phyloP scores from a whole-genome alignment of 2,113 vertebrate species.

The Pterophyllum scalare region DNA sequence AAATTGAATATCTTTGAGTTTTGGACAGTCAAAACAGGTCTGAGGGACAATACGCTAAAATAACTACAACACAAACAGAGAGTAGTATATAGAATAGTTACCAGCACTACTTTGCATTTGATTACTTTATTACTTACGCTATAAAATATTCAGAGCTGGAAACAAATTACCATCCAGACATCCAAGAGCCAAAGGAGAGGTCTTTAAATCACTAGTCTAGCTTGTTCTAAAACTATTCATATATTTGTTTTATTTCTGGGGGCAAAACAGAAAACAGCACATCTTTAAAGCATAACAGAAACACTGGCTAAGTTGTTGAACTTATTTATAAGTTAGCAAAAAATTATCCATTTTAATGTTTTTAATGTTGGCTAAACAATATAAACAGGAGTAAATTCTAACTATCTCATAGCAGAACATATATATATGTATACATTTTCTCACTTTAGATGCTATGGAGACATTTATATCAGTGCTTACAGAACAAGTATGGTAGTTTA shows the following conservation, averaged over 20 bases:
- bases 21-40: neutral
- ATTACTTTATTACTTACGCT: neutral
- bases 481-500: neutral
- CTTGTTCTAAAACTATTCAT: too few species aligned
- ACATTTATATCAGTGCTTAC: neutral
- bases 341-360: neutral
- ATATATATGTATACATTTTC: neutral
- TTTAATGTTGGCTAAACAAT: neutral
- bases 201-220: neutral
- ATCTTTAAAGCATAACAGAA: neutral
- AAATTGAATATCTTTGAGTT: neutral
- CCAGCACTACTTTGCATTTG: neutral
- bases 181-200: neutral
- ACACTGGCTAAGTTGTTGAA: rapidly evolving
- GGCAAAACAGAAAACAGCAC: too few species aligned
- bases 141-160: neutral
- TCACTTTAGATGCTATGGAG: neutral
- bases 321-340: neutral
- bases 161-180: neutral
- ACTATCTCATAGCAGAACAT: neutral
- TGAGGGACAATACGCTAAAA: neutral
- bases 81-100: neutral
- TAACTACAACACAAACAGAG: neutral
- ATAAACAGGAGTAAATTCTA: neutral
- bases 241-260: too few species aligned